Conservation (phyloP, 1,140 invertebrate species). For the Scaptodrosophila lebanonensis region DNA sequence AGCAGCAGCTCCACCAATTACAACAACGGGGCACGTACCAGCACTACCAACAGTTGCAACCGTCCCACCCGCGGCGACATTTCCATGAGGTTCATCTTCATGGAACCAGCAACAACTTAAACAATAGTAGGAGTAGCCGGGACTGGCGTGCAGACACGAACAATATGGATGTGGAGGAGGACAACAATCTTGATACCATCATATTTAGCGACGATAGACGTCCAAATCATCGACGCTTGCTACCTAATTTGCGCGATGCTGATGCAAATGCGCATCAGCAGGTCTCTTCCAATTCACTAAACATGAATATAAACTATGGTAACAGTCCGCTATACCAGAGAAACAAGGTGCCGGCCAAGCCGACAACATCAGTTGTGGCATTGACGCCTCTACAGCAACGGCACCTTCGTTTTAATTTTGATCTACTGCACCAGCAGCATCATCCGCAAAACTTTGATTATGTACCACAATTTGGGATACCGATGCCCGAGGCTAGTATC, state of each 20-base stretch:
- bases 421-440: constrained; percentile 23
- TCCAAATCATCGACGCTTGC: constrained; percentile 55
- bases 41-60: constrained; percentile 28
- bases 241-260: constrained; percentile 44
- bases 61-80: constrained; percentile 42
- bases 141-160: constrained; percentile 55
- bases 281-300: constrained; percentile 47
- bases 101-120: constrained; percentile 50
- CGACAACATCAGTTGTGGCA: constrained; percentile 48
- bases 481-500: constrained; percentile 5
- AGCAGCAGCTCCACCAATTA: constrained; percentile 52
- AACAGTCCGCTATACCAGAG: constrained; percentile 64
- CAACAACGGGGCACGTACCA: constrained; percentile 42
- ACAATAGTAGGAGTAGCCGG: constrained; percentile 51
- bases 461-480: neutral
- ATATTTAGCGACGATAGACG: constrained; percentile 32
- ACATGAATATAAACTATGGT: constrained; percentile 67
- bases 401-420: constrained; percentile 65
- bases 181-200: constrained; percentile 48
- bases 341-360: constrained; percentile 66
- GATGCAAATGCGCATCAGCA: constrained; percentile 32
- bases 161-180: constrained; percentile 56
- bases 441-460: neutral
- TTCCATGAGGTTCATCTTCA: constrained; percentile 41
- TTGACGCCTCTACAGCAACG: constrained; percentile 65